A percentile compares a stretch with the other conserved stretches of the same genome.
Conservation (phyloP, 2,888 invertebrate genomes). For the Osmoderma eremita region DNA sequence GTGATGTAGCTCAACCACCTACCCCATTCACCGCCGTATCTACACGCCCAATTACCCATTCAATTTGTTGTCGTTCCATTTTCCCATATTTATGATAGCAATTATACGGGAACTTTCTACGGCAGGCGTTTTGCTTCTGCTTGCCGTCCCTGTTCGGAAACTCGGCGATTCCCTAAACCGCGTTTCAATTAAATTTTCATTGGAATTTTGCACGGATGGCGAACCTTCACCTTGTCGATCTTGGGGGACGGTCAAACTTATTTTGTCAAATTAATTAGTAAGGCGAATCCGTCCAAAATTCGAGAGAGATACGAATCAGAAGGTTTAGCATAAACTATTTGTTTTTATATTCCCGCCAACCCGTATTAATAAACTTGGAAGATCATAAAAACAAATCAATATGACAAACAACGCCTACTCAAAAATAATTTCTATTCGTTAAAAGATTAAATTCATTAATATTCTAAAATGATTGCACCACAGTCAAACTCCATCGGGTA, state of each 20-base stretch:
- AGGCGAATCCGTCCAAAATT: not conserved
- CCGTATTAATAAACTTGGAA: not conserved
- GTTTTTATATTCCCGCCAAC: not conserved
- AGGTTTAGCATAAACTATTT: not conserved
- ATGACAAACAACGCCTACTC: not conserved
- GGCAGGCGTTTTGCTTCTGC: slow-evolving; percentile 10
- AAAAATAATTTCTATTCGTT: not conserved
- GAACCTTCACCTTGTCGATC: slow-evolving; percentile 37
- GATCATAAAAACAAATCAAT: not conserved
- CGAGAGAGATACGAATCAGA: too few species aligned
- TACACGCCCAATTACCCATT: slow-evolving; percentile 32
- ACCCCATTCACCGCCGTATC: slow-evolving; percentile 20
- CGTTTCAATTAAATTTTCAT: slow-evolving; percentile 39
- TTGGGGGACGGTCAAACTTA: slow-evolving; percentile 27
- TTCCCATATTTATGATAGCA: slow-evolving; percentile 36
- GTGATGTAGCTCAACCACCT: not conserved
- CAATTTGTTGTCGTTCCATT: slow-evolving; percentile 35
- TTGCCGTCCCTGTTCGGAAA: not conserved
- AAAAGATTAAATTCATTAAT: too few species aligned
- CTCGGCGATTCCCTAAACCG: slow-evolving; percentile 18
- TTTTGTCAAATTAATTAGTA: slow-evolving; percentile 20
- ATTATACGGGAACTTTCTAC: slow-evolving; percentile 26
- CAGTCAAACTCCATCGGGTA: too few species aligned
- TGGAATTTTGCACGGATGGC: slow-evolving; percentile 37
- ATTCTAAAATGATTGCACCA: too few species aligned